A percentile compares a stretch with the other conserved stretches of the same genome.
These are phyloP conservation scores for Rhopilema esculentum DNA, from an alignment of 30 jellyfish, hydroid and myxozoan species.

Conservation along the genomic window DNA sequence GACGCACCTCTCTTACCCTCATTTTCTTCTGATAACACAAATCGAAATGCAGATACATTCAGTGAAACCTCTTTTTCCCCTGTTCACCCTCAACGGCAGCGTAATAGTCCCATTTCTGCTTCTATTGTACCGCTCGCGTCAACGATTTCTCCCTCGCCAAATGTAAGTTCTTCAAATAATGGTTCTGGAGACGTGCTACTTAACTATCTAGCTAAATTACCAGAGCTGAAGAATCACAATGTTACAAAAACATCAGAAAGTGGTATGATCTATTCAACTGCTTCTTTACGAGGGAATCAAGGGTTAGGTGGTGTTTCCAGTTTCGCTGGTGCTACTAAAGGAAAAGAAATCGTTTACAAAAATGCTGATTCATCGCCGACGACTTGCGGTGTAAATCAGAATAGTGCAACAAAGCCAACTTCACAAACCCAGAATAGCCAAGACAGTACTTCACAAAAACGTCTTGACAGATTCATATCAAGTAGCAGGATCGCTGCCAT, in stretches of 20 bases:
- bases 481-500: constrained; percentile 18
- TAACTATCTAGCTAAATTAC: not conserved
- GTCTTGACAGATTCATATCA: not conserved
- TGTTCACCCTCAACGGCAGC: not conserved
- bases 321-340: not conserved
- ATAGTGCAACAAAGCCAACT: too few relatives aligned
- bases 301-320: too few relatives aligned
- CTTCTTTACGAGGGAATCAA: constrained; percentile 28
- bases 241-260: not conserved
- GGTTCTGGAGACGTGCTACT: not conserved
- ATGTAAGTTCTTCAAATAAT: not conserved
- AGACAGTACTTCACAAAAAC: too few relatives aligned
- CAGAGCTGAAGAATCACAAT: not conserved
- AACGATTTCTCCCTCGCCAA: not conserved
- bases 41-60: too few relatives aligned
- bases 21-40: too few relatives aligned
- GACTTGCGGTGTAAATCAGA: too few relatives aligned
- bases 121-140: not conserved
- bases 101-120: not conserved
- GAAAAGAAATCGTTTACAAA: too few relatives aligned
- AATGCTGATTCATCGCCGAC: too few relatives aligned
- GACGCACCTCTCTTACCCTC: not conserved
- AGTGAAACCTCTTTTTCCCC: not conserved
- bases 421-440: too few relatives aligned
- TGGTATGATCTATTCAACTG: too few relatives aligned